phyloP scores from a whole-genome alignment of 1,140 invertebrate genomes.

The Yoshiicerus persimilis region DNA sequence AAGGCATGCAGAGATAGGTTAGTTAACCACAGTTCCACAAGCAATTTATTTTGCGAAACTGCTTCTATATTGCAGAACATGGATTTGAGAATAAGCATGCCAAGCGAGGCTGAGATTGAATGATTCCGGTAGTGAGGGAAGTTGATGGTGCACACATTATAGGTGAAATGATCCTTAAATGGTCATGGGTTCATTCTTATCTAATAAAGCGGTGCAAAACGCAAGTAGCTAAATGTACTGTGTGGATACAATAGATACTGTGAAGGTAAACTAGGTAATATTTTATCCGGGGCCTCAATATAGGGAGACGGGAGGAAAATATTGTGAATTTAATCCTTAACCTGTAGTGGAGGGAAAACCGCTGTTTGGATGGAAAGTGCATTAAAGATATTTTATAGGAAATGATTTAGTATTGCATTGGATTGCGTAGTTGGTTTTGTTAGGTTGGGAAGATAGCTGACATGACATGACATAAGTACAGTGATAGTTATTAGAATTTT shows the following conservation, averaged over 20 bases:
- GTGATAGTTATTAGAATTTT: no score
- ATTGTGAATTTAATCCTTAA: neutral
- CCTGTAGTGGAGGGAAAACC: no score
- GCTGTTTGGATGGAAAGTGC: no score
- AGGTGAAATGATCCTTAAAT: neutral
- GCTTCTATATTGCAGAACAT: neutral
- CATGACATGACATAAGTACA: neutral
- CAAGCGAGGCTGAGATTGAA: neutral
- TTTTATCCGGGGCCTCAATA: neutral
- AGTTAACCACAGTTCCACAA: neutral
- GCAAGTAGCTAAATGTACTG: neutral
- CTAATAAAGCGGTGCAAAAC: neutral
- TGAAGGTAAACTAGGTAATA: neutral
- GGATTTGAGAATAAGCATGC: neutral
- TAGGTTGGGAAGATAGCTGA: neutral
- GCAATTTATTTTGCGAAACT: neutral
- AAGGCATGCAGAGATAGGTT: neutral
- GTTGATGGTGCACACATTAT: neutral
- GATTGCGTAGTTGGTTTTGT: neutral
- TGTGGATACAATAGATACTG: neutral
- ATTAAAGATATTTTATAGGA: neutral
- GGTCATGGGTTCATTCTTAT: neutral
- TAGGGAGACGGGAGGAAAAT: neutral
- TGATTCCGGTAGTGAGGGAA: neutral
- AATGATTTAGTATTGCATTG: neutral